Evolutionary conservation across 2,888 invertebrate genomes (phyloP).

Genomic region (Habroteleia sp.): DNA sequence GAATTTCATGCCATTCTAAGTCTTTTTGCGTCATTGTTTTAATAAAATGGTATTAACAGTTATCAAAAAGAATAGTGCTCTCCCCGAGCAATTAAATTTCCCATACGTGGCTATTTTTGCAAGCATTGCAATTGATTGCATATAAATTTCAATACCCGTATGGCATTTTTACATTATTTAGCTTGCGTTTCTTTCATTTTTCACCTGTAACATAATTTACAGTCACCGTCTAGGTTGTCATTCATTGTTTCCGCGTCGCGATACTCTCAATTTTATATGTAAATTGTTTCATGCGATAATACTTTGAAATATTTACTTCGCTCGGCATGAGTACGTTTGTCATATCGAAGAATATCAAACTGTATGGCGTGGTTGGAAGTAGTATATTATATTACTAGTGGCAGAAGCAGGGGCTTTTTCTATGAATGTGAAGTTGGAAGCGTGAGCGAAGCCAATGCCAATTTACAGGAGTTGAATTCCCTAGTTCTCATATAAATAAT

Average conservation of each 20-base stretch:
- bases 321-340: neutral
- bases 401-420: too few relatives aligned
- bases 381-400: too few relatives aligned
- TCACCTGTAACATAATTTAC: slow-evolving; percentile 31
- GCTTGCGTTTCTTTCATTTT: too few relatives aligned
- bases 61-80: too few relatives aligned
- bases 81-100: slow-evolving; percentile 1
- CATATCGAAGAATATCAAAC: slow-evolving; percentile 2
- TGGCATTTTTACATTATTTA: slow-evolving; percentile 15
- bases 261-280: slow-evolving; percentile 36
- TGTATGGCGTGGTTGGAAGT: too few relatives aligned
- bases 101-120: neutral
- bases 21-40: too few relatives aligned
- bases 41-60: too few relatives aligned
- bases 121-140: slow-evolving; percentile 11
- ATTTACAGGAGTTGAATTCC: too few relatives aligned
- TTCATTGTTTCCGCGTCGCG: slow-evolving; percentile 30
- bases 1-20: too few relatives aligned
- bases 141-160: slow-evolving; percentile 11
- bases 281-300: slow-evolving; percentile 42
- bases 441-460: too few relatives aligned
- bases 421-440: too few relatives aligned
- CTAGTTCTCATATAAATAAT: too few relatives aligned
- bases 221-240: slow-evolving; percentile 23
- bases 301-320: slow-evolving; percentile 34